Evolutionary conservation across 2,888 invertebrate genomes (phyloP).

Genomic region (Coecobrya sp.): DNA sequence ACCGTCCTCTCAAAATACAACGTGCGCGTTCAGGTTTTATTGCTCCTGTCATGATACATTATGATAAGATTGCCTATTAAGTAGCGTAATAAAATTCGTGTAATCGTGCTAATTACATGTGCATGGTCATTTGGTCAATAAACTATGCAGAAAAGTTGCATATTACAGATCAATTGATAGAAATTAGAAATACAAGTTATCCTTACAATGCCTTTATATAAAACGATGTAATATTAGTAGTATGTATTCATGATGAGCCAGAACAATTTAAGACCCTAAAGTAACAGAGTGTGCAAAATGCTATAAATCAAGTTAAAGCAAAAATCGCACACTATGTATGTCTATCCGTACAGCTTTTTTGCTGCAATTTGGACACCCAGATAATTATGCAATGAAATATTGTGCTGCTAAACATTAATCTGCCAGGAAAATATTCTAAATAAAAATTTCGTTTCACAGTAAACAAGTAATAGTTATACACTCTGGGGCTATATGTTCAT

Average conservation of each 20-base stretch:
- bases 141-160: constrained; percentile 35
- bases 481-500: no score
- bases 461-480: no score
- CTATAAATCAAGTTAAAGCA: neutral
- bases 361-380: neutral
- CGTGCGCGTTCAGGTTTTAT: constrained; percentile 13
- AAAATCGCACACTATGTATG: no score
- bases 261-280: constrained; percentile 8
- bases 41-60: constrained; percentile 36
- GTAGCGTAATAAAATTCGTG: constrained; percentile 11
- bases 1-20: neutral
- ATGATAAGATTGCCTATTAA: constrained; percentile 22
- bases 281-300: neutral
- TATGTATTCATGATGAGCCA: neutral
- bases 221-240: neutral
- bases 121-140: constrained; percentile 55
- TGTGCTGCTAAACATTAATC: neutral
- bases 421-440: neutral
- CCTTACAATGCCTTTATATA: neutral
- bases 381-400: neutral
- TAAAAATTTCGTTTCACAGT: neutral
- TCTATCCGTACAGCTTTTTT: neutral
- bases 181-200: no score
- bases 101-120: constrained; percentile 58
- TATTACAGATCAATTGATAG: constrained; percentile 12